Percentiles rank a stretch among this genome's conserved stretches.
Conservation (phyloP, 2,888 invertebrate species). For the Ophion obscuratus region DNA sequence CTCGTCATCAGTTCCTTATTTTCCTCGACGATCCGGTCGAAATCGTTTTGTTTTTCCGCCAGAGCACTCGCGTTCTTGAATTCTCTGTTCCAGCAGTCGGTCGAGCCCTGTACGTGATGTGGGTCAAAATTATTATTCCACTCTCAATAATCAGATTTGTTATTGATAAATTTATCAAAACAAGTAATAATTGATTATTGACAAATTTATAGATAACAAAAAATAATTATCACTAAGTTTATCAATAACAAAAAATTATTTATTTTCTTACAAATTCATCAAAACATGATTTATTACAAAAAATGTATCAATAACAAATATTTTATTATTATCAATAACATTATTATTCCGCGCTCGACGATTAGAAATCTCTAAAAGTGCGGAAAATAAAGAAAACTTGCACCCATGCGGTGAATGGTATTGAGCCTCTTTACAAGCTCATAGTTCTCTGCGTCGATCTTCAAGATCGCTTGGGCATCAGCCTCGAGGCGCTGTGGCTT, state of each 20-base stretch:
- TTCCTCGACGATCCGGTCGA: slow-evolving; percentile 60
- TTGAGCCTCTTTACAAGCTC: slow-evolving; percentile 87
- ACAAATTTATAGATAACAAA: no score
- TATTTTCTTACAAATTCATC: no score
- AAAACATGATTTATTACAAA: no score
- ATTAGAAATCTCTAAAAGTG: neutral
- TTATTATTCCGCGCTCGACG: neutral
- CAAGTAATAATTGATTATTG: no score
- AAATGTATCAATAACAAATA: no score
- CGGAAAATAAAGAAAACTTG: slow-evolving; percentile 75
- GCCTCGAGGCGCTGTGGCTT: slow-evolving; percentile 82
- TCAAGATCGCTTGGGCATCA: slow-evolving; percentile 82
- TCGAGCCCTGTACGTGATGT: slow-evolving; percentile 70
- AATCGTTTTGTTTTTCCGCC: slow-evolving; percentile 30
- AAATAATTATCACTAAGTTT: no score
- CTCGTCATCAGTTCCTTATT: slow-evolving; percentile 72
- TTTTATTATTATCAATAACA: no score
- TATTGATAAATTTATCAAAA: no score
- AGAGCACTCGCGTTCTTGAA: slow-evolving; percentile 45
- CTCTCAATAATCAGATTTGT: neutral
- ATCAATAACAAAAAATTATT: no score
- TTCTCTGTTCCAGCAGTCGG: slow-evolving; percentile 76
- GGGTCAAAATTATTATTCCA: neutral
- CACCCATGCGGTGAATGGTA: slow-evolving; percentile 86
- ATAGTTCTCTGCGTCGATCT: slow-evolving; percentile 86